These are phyloP conservation scores for Manacus vitellinus DNA, from an alignment of 2,113 vertebrate genomes.

Conservation along the genomic window DNA sequence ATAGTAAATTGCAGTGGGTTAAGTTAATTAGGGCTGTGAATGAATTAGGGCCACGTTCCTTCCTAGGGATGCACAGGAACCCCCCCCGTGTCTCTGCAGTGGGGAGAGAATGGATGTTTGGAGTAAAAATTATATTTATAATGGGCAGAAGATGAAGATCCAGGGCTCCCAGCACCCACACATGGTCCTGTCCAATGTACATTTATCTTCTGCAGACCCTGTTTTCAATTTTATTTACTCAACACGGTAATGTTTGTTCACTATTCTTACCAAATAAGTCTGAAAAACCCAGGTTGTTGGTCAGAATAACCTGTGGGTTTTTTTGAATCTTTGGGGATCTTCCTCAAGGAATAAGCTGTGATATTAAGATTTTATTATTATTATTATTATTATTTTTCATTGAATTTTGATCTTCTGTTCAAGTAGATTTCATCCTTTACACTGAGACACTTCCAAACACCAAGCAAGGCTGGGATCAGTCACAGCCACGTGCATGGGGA, in stretches of 20 bases:
- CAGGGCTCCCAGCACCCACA: background rate
- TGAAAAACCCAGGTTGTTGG: background rate
- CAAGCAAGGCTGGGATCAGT: background rate
- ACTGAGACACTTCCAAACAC: background rate
- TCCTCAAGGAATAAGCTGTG: background rate
- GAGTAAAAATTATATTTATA: background rate
- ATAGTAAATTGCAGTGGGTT: background rate
- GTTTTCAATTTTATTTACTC: background rate
- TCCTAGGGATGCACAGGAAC: background rate
- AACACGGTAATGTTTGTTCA: background rate
- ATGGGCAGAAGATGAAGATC: background rate
- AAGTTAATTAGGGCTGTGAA: background rate
- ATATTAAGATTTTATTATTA: background rate
- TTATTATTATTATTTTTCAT: too few relatives aligned
- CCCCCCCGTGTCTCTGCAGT: background rate
- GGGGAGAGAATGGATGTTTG: background rate
- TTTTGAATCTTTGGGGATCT: background rate
- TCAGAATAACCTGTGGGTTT: background rate
- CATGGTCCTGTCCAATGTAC: fast-evolving
- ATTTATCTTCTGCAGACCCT: background rate
- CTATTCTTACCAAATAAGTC: background rate
- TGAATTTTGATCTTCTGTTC: background rate
- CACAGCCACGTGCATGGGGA: background rate
- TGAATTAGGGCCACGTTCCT: background rate
- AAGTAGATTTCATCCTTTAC: background rate